These are phyloP conservation scores for Carcina quercana DNA, from an alignment of 2,888 invertebrate genomes.

Conservation along the genomic window DNA sequence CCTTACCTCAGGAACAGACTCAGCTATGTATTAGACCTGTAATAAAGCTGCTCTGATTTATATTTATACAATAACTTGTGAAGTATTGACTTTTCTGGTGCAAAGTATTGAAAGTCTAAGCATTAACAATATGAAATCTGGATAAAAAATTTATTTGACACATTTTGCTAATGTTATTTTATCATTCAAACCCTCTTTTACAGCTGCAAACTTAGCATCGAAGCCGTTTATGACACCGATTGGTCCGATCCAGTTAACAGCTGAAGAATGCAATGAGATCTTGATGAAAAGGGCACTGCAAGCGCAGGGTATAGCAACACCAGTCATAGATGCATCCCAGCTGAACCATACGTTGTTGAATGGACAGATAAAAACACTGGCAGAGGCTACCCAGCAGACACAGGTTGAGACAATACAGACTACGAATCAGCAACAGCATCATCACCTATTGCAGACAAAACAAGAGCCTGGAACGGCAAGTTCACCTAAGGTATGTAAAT, in stretches of 20 bases:
- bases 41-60: too few species aligned
- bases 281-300: constrained; percentile 84
- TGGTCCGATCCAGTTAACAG: constrained; percentile 82
- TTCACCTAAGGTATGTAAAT: constrained; percentile 71
- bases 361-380: constrained; percentile 54
- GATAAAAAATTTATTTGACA: too few species aligned
- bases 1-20: too few species aligned
- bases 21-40: too few species aligned
- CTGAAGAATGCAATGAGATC: constrained; percentile 86
- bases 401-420: constrained; percentile 53
- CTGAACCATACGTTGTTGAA: constrained; percentile 60
- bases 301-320: constrained; percentile 72
- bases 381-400: constrained; percentile 45
- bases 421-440: constrained; percentile 37
- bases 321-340: constrained; percentile 65
- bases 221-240: constrained; percentile 83
- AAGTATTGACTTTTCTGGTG: background rate
- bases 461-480: constrained; percentile 75
- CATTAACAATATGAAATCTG: too few species aligned
- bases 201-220: constrained; percentile 57
- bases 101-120: background rate
- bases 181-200: too few species aligned
- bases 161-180: too few species aligned
- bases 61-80: too few species aligned
- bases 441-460: constrained; percentile 71